phyloP scores from a whole-genome alignment of 2,888 invertebrate species.

The Bombyx huttoni region DNA sequence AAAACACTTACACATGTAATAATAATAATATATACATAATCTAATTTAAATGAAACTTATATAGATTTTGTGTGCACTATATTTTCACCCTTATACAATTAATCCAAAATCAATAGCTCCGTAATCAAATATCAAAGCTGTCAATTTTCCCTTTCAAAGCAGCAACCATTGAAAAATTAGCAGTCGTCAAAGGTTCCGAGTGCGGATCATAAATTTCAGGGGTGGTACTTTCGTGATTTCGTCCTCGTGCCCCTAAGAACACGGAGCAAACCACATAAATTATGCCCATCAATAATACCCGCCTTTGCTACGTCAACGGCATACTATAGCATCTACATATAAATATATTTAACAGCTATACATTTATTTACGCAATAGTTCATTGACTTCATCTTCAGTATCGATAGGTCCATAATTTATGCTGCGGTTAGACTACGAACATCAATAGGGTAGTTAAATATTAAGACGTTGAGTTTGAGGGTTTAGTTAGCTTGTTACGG shows the following conservation, averaged over 20 bases:
- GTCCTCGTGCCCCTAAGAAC: constrained; percentile 52
- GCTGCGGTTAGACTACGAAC: constrained; percentile 17
- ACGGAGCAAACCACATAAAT: constrained; percentile 54
- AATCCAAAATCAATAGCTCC: no score
- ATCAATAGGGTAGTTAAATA: constrained; percentile 21
- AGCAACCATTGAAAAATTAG: constrained; percentile 48
- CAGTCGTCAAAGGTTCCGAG: constrained; percentile 50
- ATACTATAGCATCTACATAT: constrained; percentile 21
- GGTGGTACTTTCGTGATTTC: constrained; percentile 52
- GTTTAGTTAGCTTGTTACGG: not conserved
- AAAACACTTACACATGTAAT: no score
- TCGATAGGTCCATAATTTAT: constrained; percentile 31
- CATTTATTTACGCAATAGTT: not conserved
- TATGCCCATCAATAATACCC: constrained; percentile 61
- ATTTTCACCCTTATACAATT: no score
- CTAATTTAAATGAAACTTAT: no score
- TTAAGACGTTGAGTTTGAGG: constrained; percentile 7
- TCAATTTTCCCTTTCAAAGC: constrained; percentile 25
- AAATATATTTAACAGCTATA: no score
- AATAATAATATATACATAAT: no score
- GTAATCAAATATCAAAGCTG: constrained; percentile 9
- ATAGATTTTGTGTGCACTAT: no score
- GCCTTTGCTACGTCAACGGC: constrained; percentile 56
- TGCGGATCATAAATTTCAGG: constrained; percentile 53
- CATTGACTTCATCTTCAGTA: constrained; percentile 15